Percentiles rank a stretch among this genome's conserved stretches.
Conservation (phyloP, 1,140 invertebrate genomes). For the Sitodiplosis mosellana region DNA sequence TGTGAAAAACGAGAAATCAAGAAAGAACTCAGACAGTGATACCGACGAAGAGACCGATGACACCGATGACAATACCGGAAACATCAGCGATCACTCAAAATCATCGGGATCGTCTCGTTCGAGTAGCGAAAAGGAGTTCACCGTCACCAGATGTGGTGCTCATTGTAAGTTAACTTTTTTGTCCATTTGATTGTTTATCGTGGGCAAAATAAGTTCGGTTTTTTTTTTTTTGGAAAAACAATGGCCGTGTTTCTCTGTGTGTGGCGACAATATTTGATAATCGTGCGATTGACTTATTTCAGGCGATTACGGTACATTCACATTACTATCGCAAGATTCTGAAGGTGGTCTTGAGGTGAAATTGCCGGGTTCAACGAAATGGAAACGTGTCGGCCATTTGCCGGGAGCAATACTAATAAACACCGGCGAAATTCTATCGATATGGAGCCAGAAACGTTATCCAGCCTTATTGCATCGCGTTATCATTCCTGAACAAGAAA, state of each 20-base stretch:
- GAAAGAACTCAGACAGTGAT: background rate
- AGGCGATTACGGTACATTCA: constrained; percentile 55
- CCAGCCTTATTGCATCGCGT: constrained; percentile 54
- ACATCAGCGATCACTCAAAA: too few relatives aligned
- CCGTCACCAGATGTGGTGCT: too few relatives aligned
- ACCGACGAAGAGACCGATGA: background rate
- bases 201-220: too few relatives aligned
- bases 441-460: constrained; percentile 52
- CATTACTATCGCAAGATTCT: constrained; percentile 49
- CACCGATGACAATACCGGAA: too few relatives aligned
- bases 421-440: constrained; percentile 54
- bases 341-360: constrained; percentile 40
- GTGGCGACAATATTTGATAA: too few relatives aligned
- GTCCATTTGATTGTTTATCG: too few relatives aligned
- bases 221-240: too few relatives aligned
- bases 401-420: constrained; percentile 61
- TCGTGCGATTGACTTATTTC: constrained; percentile 33
- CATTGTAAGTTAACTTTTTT: too few relatives aligned
- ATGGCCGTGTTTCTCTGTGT: too few relatives aligned
- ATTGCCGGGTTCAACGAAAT: constrained; percentile 40
- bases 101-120: too few relatives aligned
- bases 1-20: constrained; percentile 4
- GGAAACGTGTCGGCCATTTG: constrained; percentile 55
- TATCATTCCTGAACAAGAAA: constrained; percentile 41
- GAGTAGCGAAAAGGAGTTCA: too few relatives aligned